phyloP scores from a whole-genome alignment of 2,113 vertebrate species.

The Petromus typicus region DNA sequence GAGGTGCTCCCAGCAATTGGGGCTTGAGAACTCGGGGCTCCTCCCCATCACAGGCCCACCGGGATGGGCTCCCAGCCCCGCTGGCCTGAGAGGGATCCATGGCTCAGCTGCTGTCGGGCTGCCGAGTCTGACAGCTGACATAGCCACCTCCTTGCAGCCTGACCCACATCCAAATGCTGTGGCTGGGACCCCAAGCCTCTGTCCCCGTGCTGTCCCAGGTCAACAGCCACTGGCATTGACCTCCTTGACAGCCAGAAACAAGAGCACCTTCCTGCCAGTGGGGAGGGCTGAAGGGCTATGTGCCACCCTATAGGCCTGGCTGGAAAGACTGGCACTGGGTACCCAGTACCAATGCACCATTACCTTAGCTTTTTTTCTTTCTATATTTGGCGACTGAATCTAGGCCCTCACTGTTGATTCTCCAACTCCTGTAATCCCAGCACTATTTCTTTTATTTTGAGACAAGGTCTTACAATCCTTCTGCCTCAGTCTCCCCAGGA shows the following conservation, averaged over 20 bases:
- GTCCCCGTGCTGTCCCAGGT: not conserved
- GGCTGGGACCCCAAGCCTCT: not conserved
- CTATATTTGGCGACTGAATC: not conserved
- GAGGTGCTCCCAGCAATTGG: not conserved
- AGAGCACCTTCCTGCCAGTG: not conserved
- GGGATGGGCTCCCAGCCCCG: not conserved
- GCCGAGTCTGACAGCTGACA: not conserved
- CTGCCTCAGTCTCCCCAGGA: not conserved
- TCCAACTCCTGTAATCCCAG: too few species aligned
- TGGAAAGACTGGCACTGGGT: not conserved
- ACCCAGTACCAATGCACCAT: not conserved
- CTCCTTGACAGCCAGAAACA: not conserved
- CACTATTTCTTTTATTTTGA: not conserved
- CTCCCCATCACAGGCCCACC: not conserved
- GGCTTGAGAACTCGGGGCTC: not conserved
- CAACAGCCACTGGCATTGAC: not conserved
- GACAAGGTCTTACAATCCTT: not conserved
- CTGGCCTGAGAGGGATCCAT: too few species aligned
- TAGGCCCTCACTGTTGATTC: not conserved
- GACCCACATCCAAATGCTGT: not conserved
- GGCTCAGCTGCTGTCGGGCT: not conserved
- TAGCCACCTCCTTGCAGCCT: too few species aligned
- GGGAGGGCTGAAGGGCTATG: not conserved
- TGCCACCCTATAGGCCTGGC: too few species aligned
- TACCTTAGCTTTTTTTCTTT: not conserved